phyloP scores from a whole-genome alignment of 2,113 vertebrate genomes.

The Dicentrarchus labrax region DNA sequence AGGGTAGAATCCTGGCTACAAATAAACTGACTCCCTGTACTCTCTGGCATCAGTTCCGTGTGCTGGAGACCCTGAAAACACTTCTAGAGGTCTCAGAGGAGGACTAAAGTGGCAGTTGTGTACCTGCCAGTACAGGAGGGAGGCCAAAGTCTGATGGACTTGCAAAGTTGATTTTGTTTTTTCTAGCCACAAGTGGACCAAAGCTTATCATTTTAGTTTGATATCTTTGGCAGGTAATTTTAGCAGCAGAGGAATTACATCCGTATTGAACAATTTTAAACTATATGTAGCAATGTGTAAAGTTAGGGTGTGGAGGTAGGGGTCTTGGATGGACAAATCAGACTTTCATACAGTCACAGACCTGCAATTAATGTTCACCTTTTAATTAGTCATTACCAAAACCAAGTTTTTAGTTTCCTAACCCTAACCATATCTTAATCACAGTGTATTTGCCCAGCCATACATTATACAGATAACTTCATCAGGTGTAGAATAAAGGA shows the following conservation, averaged over 20 bases:
- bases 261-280: background rate
- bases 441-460: too few relatives aligned
- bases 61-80: conserved; percentile 17
- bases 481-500: too few relatives aligned
- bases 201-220: background rate
- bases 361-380: too few relatives aligned
- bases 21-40: conserved; percentile 15
- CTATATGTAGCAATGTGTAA: too few relatives aligned
- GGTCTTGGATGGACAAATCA: too few relatives aligned
- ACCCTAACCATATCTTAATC: too few relatives aligned
- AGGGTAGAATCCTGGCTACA: conserved; percentile 21
- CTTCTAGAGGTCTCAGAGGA: background rate
- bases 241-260: background rate
- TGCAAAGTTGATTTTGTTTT: conserved; percentile 19
- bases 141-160: conserved; percentile 20
- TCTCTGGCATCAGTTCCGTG: conserved; percentile 24
- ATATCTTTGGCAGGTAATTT: conserved; percentile 6
- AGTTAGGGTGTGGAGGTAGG: too few relatives aligned
- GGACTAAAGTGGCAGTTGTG: conserved; percentile 26
- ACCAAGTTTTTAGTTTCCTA: too few relatives aligned
- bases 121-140: conserved; percentile 3
- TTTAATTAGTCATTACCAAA: too few relatives aligned
- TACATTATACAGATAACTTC: too few relatives aligned
- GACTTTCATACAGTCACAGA: too few relatives aligned
- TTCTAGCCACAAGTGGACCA: background rate